Evolutionary conservation across 2,888 invertebrate genomes (phyloP).

Genomic region (Heteromyza rotundicornis): DNA sequence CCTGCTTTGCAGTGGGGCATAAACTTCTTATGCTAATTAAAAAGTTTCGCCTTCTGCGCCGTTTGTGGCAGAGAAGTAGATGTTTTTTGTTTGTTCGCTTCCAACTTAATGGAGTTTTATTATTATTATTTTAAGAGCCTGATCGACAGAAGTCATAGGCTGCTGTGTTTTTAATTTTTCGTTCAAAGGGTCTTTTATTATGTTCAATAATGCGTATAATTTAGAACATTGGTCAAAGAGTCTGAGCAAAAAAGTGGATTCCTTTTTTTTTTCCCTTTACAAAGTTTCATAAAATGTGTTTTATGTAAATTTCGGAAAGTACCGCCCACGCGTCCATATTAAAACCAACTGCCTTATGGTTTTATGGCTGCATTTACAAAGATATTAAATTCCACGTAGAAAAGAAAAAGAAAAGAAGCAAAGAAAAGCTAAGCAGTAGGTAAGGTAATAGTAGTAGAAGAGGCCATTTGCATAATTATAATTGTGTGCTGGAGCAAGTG

Average conservation of each 20-base stretch:
- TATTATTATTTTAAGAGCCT: neutral
- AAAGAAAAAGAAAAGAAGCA: too few species aligned
- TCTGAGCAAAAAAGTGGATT: constrained; percentile 2
- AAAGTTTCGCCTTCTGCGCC: constrained; percentile 30
- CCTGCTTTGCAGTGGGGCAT: too few species aligned
- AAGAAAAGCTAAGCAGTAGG: too few species aligned
- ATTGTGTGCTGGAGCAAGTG: constrained; percentile 26
- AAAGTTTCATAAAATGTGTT: constrained; percentile 20
- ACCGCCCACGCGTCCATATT: constrained; percentile 25
- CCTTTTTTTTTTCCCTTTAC: neutral
- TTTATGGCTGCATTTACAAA: constrained; percentile 39
- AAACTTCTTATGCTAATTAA: constrained; percentile 37
- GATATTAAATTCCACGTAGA: constrained; percentile 28
- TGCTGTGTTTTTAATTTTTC: constrained; percentile 11
- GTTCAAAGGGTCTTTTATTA: constrained; percentile 29
- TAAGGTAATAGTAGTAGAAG: neutral
- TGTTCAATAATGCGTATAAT: constrained; percentile 39
- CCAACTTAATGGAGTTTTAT: too few species aligned
- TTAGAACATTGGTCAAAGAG: constrained; percentile 29
- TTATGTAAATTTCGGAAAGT: constrained; percentile 19
- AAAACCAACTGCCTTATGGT: constrained; percentile 27
- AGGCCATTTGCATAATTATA: constrained; percentile 36
- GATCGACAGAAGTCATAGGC: constrained; percentile 37
- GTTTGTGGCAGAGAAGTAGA: too few species aligned
- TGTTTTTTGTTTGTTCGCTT: too few species aligned